Percentiles rank a stretch among this genome's conserved stretches.
These are phyloP conservation scores for Icerya purchasi DNA, from an alignment of 2,888 invertebrate genomes.

Conservation along the genomic window DNA sequence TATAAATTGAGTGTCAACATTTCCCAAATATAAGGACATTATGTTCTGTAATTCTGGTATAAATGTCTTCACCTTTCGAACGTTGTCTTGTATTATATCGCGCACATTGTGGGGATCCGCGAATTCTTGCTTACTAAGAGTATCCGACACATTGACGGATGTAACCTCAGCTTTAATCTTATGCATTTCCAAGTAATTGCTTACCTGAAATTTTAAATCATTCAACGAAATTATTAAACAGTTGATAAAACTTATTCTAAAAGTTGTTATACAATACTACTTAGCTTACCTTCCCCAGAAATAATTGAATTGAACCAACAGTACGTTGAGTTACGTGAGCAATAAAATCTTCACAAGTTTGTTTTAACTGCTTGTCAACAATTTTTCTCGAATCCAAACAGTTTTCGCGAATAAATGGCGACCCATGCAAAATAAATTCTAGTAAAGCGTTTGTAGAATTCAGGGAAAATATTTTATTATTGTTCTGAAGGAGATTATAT, in stretches of 20 bases:
- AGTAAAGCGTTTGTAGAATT: conserved; percentile 75
- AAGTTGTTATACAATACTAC: neutral
- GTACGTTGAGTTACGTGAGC: conserved; percentile 51
- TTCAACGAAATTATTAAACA: neutral
- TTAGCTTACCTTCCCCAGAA: conserved; percentile 45
- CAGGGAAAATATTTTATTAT: conserved; percentile 65
- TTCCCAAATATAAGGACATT: conserved; percentile 88
- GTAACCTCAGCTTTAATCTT: too few relatives aligned
- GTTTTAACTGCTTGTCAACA: conserved; percentile 79
- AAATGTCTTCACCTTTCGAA: conserved; percentile 54
- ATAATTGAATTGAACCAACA: conserved; percentile 47
- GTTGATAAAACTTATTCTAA: neutral
- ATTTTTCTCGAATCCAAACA: conserved; percentile 86
- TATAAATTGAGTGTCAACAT: conserved; percentile 91
- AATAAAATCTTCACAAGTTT: conserved; percentile 73
- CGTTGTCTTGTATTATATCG: conserved; percentile 48
- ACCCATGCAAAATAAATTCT: conserved; percentile 78
- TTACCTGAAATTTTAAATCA: conserved; percentile 8
- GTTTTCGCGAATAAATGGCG: conserved; percentile 80
- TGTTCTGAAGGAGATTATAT: conserved; percentile 35
- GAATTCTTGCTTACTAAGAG: conserved; percentile 28
- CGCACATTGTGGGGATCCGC: conserved; percentile 52
- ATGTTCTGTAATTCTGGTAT: conserved; percentile 62
- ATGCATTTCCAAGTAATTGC: conserved; percentile 11
- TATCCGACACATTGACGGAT: too few relatives aligned